Evolutionary conservation across 2,888 invertebrate species (phyloP), one percentile per base, ranked within the genome.

Genomic region (Aporophyla nigra): DNA sequence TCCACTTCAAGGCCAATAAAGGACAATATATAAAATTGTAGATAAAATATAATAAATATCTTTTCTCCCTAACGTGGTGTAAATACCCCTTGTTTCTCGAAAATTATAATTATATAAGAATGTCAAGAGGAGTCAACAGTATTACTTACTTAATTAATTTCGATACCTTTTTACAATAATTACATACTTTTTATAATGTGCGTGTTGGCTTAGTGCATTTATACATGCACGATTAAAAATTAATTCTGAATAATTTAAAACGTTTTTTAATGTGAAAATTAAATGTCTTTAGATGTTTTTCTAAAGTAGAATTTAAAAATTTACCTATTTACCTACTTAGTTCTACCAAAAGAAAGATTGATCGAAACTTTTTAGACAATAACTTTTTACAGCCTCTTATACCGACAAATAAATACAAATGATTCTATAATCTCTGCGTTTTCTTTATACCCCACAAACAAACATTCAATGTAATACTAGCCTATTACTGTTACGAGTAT

Each of bases 121-220:
- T 87, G 91, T 90, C 88, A 92, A 89, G 93, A 93, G 91, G 92
- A 94, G 94, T 94, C 92, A 93, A 94, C 96, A 96, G 96, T 96
- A 96, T 96, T 96, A 96, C 93, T 95, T 94, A 94, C 92, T 94
- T 95, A 94, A 95, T 94, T 95, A 94, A 95, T 94, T 95, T 94
- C 93, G 92, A 93, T 93, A 93, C 91, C 90, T 92, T 92, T 92
- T 92, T 93, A 93, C 91, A 93, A 91, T 92, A 91, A 91, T 90
- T 87, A 78, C 51, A 83, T 86, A 87, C 89, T 88, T 90, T 87
- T 76, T 78, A 88, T 82, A 89, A 89, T 87, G 83, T 89, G 90
- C 89, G 86, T 90, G 88, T 92, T 92, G 91, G 90, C 90, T 89
- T 87, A 90, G 91, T 92, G 92, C 93, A 92, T 92, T 92, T 92